Evolutionary conservation across 1,140 invertebrate genomes (phyloP).

Genomic region (Drosophila azteca): DNA sequence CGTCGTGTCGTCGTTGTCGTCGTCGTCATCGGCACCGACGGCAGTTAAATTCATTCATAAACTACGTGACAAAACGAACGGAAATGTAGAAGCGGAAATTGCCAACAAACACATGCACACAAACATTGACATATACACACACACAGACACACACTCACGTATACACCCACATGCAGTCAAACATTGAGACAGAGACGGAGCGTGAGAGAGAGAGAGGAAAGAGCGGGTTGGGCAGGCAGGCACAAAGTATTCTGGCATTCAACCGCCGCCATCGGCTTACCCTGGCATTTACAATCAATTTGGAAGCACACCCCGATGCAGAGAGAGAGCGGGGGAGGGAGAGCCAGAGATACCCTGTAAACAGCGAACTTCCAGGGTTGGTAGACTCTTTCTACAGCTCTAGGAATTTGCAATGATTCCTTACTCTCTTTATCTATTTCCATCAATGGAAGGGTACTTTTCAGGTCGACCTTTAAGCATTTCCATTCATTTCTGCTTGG

Average conservation of each 20-base stretch:
- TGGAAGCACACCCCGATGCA: constrained; percentile 41
- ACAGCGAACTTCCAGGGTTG: no score
- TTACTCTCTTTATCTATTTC: no score
- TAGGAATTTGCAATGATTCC: no score
- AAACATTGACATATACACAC: constrained; percentile 18
- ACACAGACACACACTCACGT: constrained; percentile 6
- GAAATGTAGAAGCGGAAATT: constrained; percentile 80
- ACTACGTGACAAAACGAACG: constrained; percentile 81
- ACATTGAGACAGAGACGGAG: constrained; percentile 25
- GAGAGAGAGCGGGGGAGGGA: not conserved
- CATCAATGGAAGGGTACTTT: constrained; percentile 22
- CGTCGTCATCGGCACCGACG: constrained; percentile 53
- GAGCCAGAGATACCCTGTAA: not conserved
- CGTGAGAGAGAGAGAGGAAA: not conserved
- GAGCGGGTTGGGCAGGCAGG: constrained; percentile 27
- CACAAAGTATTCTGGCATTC: constrained; percentile 65
- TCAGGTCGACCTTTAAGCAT: not conserved
- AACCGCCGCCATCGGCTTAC: constrained; percentile 28
- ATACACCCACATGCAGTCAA: constrained; percentile 31
- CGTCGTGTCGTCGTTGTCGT: constrained; percentile 14
- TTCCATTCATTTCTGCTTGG: constrained; percentile 28
- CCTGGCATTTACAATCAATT: constrained; percentile 65
- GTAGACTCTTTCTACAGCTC: no score
- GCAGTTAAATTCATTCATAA: constrained; percentile 82
- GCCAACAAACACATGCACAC: constrained; percentile 67